A percentile compares a stretch with the other conserved stretches of the same genome.
phyloP scores from a whole-genome alignment of 2,113 vertebrate species.

The Pleuronectes platessa region DNA sequence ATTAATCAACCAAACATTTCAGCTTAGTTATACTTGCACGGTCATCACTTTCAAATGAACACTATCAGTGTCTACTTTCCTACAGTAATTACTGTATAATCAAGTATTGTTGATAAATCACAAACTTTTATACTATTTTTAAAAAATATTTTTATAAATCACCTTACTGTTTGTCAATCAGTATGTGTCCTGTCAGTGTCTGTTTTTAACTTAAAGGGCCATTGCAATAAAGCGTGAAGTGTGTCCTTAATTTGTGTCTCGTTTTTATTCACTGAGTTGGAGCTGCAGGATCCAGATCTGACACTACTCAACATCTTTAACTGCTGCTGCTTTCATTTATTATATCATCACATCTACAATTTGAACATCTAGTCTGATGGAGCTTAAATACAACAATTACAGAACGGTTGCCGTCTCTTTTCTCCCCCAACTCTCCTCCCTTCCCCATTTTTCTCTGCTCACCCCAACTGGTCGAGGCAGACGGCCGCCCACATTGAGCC shows the following conservation, averaged over 20 bases:
- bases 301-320: too few relatives aligned
- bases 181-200: conserved; percentile 30
- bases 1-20: conserved; percentile 16
- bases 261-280: background rate
- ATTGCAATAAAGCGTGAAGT: conserved; percentile 66
- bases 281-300: background rate
- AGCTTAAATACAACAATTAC: too few relatives aligned
- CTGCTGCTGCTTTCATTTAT: too few relatives aligned
- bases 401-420: too few relatives aligned
- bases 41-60: conserved; percentile 8
- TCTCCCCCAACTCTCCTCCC: too few relatives aligned
- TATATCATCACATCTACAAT: too few relatives aligned
- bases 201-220: conserved; percentile 35
- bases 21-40: background rate
- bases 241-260: conserved; percentile 13
- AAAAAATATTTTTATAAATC: conserved; percentile 69
- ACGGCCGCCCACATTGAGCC: too few relatives aligned
- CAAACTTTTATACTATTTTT: conserved; percentile 59
- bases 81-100: conserved; percentile 53
- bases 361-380: too few relatives aligned
- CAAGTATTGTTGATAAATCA: conserved; percentile 23
- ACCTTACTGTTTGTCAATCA: conserved; percentile 55
- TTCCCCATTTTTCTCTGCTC: too few relatives aligned
- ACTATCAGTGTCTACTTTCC: conserved; percentile 21
- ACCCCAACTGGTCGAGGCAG: too few relatives aligned